Evolutionary conservation across 2,113 vertebrate species (phyloP), one percentile per base, ranked within the genome.

Genomic region (Harpagus bidentatus): DNA sequence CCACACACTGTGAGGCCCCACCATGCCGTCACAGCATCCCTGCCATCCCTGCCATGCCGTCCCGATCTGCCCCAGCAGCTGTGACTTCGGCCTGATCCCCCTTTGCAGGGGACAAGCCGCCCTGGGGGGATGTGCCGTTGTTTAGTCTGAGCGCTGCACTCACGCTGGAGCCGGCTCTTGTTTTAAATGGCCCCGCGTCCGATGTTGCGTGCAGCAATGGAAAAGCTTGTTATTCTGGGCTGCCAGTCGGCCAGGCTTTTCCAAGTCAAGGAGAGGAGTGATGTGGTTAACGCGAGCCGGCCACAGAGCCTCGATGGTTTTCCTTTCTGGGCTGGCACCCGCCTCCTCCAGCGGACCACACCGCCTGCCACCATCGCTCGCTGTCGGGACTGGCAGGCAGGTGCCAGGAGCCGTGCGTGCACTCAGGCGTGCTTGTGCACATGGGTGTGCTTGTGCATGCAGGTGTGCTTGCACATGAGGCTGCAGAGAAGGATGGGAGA

Each of bases 151-250:
- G 53, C 5, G 0, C 66, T 17, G 61, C 45, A 2, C 89, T 88
- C 31, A 4, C 3, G 6, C 67, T 87, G 96, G 55, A 95, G 93
- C 85, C 42, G 31, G n/a, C 82, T 56, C 93, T 86, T 96, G 95
- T 96, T 97, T 97, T 80, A 45, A 22, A 91, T 92, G 90, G 95
- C 97, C 93, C 36, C 28, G 2, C 3, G 2, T 80, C 91, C 67
- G 13, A 50, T 2, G 31, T 85, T 26, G 82, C 5, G 5, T 15
- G 2, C 88, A 61, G 92, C 50, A 82, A 91, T 95, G 95, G 97
- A 89, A 94, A 89, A 81, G 83, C 82, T 96, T 93, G 96, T 97
- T 97, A 86, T 97, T 97, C 50, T 97, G 96, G 95, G 97, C 95
- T 95, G 86, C 93, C 7, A 16, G 56, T 65, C 14, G 3, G 70